phyloP scores from a whole-genome alignment of 2,113 vertebrate species.

The Canis aureus region DNA sequence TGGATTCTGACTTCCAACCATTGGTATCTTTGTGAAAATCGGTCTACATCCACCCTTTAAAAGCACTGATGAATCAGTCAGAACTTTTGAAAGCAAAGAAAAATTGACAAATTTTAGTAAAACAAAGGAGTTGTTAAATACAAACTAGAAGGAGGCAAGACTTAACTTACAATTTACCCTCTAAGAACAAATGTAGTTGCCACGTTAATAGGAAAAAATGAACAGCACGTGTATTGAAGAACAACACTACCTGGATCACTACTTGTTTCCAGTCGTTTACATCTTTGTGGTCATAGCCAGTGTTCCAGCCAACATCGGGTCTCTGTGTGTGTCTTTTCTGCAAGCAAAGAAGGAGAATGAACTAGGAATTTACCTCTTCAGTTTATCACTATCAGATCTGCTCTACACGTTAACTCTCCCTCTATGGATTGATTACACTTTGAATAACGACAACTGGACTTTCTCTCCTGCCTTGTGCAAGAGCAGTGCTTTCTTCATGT shows the following conservation, averaged over 20 bases:
- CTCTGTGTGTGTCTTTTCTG: constrained; percentile 90
- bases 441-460: constrained; percentile 88
- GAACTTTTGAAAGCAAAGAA: neutral
- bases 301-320: constrained; percentile 90
- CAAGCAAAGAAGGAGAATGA: constrained; percentile 92
- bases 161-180: neutral
- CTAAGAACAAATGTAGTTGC: neutral
- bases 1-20: neutral
- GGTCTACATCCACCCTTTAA: neutral
- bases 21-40: neutral
- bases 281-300: constrained; percentile 88
- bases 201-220: constrained; percentile 14
- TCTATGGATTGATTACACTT: constrained; percentile 91
- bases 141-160: neutral
- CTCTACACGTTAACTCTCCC: constrained; percentile 89
- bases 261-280: constrained; percentile 91
- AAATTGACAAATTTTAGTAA: neutral
- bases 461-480: constrained; percentile 84
- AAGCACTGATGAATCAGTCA: neutral
- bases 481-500: constrained; percentile 87
- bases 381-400: constrained; percentile 92
- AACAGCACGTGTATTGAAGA: constrained; percentile 72
- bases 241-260: constrained; percentile 84
- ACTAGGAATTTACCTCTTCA: constrained; percentile 93
- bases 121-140: neutral